Evolutionary conservation across 2,797 vertebrate species (phyloP).

Genomic region (Phrynocephalus forsythii): DNA sequence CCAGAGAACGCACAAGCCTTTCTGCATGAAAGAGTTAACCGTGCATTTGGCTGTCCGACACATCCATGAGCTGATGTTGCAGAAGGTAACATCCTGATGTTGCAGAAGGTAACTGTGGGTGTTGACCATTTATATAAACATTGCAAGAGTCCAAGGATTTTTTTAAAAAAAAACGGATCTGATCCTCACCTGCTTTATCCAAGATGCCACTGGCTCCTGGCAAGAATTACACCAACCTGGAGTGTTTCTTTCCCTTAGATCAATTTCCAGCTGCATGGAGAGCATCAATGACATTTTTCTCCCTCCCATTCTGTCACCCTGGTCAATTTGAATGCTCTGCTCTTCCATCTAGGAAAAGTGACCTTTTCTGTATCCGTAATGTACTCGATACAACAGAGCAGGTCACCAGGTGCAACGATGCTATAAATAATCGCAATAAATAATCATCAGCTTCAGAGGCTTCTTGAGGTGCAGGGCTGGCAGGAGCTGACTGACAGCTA

Average conservation of each 20-base stretch:
- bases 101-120: no score
- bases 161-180: no score
- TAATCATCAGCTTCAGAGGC: slow-evolving; percentile 8
- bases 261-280: not conserved
- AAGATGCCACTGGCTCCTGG: not conserved
- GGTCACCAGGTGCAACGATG: slow-evolving; percentile 8
- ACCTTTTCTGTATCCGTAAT: slow-evolving; percentile 1
- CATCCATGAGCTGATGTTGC: no score
- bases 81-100: no score
- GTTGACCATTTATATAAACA: no score
- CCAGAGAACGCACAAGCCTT: no score
- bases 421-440: slow-evolving; percentile 19
- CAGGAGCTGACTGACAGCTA: slow-evolving; percentile 34
- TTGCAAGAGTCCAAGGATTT: no score
- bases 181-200: no score
- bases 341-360: not conserved
- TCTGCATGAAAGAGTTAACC: no score
- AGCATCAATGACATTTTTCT: not conserved
- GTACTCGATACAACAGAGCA: not conserved
- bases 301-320: not conserved
- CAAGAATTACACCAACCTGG: not conserved
- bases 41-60: no score
- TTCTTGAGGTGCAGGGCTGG: slow-evolving; percentile 15
- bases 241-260: not conserved
- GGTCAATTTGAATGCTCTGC: slow-evolving; percentile 5